Evolutionary conservation across 2,113 vertebrate genomes (phyloP), one percentile per base, ranked within the genome.

Genomic region (Oreochromis niloticus): DNA sequence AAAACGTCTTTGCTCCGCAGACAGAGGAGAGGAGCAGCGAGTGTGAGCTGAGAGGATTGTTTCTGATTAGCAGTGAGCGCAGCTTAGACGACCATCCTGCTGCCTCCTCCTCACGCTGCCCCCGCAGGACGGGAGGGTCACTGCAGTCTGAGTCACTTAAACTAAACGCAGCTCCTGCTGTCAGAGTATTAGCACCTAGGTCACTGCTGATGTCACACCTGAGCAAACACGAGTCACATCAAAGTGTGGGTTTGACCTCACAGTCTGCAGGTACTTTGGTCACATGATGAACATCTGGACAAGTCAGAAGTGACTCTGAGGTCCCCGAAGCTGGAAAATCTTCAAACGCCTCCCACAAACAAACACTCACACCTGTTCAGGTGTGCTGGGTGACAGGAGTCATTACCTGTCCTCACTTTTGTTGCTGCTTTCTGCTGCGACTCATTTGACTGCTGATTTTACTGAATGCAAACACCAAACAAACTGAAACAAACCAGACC

Each of bases 1-100:
- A 79, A 36, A 10, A 17, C 1, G 14, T 27, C 30, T 22, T 80
- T 50, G 6, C 43, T 75, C 24, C 2, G 43, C 41, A 12, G 71
- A 50, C 52, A 59, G 36, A 80, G 9, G 0, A 78, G 16, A 57
- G 55, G 24, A 81, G 79, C 79, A 4, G 22, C 54, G 24, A 1
- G 3, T 2, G 54, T 0, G 6, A 75, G 79, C 73, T 83, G 86
- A 94, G 86, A 85, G 93, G 93, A 95, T 94, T 95, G 83, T 32
- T 11, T 22, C 54, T 93, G 92, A 95, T 95, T 88, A 94, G 83
- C 50, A 81, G 17, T 63, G 89, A 85, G 83, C 50, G 61, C 39
- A 56, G 89, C 85, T 94, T 93, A 92, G 78, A 89, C 27, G 14
- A 55, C 83, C 81, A 73, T 57, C 82, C 48, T 30, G 56, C 16